Base-by-base conservation (phyloP, 2,888 invertebrate genomes). In the Octonoba sinensis region DNA sequence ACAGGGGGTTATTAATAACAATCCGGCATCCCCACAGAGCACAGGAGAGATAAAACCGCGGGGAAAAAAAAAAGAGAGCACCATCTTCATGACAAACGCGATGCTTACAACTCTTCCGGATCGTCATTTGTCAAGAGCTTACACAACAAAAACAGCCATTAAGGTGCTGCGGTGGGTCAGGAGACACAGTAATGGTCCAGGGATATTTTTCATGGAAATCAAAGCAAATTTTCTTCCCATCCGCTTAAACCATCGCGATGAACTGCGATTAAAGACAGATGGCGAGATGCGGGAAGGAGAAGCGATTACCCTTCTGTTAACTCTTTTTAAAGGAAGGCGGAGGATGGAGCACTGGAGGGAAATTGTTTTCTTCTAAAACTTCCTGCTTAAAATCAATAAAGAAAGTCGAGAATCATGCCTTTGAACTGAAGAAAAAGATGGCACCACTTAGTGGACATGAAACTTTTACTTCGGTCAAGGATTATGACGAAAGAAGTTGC, bases 211-310 rank as follows among this genome's bases (percentile, higher is more conserved):
- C 64, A 73, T 73, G 54, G 44, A 49, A 54, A 69, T 69, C 36
- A 16, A 44, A 15, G 36, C 64, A 51, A 54, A 59, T 27, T 24
- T 36, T 36, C 27, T 36, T 36, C 36, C 36, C 36, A 36, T 36
- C 8, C 36, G 36, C 36, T 8, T 36, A 36, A 36, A 36, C 36
- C 8, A 36, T 36, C 11, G 36, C 36, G 36, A 36, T 36, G 36
- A 36, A 36, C 36, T 36, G 36, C 64, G 62, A 73, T 73, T 64
- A 60, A 73, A 73, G 18, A 64, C 72, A 73, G 72, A 73, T 73
- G 72, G 36, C 36, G 36, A 36, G 36, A 36, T 36, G 36, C 36
- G 36, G 36, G 36, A 36, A 36, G 36, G 36, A 36, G 36, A 8
- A 36, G 36, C 36, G 36, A 36, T 36, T 36, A 11, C 36, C 36